Evolutionary conservation across 2,888 invertebrate species (phyloP).

Genomic region (Lasioglossum vierecki): DNA sequence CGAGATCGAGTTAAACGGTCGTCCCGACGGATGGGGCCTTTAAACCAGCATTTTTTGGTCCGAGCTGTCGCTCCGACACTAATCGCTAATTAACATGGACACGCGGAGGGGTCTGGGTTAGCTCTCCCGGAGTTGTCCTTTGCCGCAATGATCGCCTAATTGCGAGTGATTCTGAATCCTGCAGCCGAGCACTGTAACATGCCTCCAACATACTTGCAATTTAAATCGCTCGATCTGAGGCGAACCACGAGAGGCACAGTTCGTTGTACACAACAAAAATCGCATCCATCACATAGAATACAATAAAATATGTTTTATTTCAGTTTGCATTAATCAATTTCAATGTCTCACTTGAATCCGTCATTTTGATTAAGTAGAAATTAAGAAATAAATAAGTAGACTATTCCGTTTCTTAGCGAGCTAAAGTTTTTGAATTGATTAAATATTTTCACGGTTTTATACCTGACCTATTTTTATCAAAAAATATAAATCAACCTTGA

Average conservation of each 20-base stretch:
- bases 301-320: too few relatives aligned
- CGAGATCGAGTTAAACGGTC: conserved; percentile 26
- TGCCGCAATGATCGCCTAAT: not conserved
- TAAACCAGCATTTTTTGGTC: not conserved
- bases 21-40: conserved; percentile 13
- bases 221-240: not conserved
- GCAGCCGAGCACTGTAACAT: not conserved
- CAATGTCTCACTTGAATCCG: too few relatives aligned
- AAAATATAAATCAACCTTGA: too few relatives aligned
- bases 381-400: too few relatives aligned
- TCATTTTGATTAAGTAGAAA: not conserved
- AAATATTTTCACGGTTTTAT: too few relatives aligned
- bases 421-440: too few relatives aligned
- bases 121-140: not conserved
- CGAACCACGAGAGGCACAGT: not conserved
- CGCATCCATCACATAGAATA: not conserved
- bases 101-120: not conserved
- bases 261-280: not conserved
- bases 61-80: not conserved
- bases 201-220: not conserved
- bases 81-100: conserved; percentile 1
- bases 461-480: too few relatives aligned
- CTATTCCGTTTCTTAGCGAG: too few relatives aligned
- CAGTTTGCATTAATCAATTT: too few relatives aligned
- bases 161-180: not conserved